Percentiles rank a stretch among this genome's conserved stretches.
These are phyloP conservation scores for Acronicta psi DNA, from an alignment of 2,888 invertebrate genomes.

Conservation along the genomic window DNA sequence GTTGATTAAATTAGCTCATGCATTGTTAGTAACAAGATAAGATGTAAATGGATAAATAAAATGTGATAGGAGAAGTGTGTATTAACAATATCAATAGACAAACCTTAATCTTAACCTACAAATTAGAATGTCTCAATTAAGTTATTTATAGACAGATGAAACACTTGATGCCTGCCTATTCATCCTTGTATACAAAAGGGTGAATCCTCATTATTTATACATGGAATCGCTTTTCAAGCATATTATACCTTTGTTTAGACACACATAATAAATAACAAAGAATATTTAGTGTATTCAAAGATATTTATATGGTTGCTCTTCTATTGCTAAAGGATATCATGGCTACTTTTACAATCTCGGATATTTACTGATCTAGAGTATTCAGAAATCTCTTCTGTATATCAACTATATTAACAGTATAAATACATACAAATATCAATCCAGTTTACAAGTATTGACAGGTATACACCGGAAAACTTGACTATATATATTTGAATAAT, in stretches of 20 bases:
- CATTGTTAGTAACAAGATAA: constrained; percentile 58
- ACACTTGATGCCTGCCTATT: constrained; percentile 30
- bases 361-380: too few species aligned
- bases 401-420: too few species aligned
- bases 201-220: constrained; percentile 10
- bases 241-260: constrained; percentile 7
- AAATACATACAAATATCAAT: too few species aligned
- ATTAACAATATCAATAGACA: constrained; percentile 33
- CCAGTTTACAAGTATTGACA: too few species aligned
- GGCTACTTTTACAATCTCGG: too few species aligned
- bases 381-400: too few species aligned
- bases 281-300: too few species aligned
- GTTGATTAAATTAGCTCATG: constrained; percentile 52
- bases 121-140: constrained; percentile 40
- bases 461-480: too few species aligned
- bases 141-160: constrained; percentile 46
- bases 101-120: constrained; percentile 50
- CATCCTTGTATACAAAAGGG: constrained; percentile 25
- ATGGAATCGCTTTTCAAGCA: constrained; percentile 17
- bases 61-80: constrained; percentile 38
- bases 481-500: too few species aligned
- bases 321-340: too few species aligned
- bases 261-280: neutral
- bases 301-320: too few species aligned
- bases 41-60: constrained; percentile 48